Evolutionary conservation across 2,113 vertebrate species (phyloP).

Genomic region (Oreochromis aureus): DNA sequence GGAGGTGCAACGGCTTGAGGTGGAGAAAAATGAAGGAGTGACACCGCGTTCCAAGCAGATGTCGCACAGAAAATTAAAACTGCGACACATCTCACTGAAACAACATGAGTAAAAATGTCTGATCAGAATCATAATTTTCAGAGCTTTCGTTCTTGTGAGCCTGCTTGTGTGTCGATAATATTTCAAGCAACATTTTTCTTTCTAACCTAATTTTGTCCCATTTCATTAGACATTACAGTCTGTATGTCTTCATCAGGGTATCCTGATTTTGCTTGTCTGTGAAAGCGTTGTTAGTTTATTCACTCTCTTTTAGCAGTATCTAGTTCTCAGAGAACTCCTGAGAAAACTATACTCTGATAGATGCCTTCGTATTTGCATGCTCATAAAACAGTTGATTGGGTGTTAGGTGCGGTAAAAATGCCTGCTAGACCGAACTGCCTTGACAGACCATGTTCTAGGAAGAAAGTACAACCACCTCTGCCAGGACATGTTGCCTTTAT

Average conservation of each 20-base stretch:
- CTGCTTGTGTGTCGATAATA: not conserved
- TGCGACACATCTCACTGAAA: not conserved
- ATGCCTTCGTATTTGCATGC: not conserved
- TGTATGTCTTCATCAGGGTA: not conserved
- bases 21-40: not conserved
- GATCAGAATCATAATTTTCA: not conserved
- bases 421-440: not conserved
- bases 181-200: not conserved
- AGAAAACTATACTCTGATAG: not conserved
- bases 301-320: not conserved
- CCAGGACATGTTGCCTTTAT: not conserved
- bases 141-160: not conserved
- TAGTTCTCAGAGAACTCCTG: not conserved
- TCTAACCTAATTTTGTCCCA: not conserved
- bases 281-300: not conserved
- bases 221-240: not conserved
- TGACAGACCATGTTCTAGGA: not conserved
- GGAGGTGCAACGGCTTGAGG: not conserved
- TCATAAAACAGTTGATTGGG: not conserved
- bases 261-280: not conserved
- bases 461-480: not conserved
- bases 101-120: not conserved
- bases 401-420: not conserved
- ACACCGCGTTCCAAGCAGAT: not conserved
- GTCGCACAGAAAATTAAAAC: not conserved